These are phyloP conservation scores for Epicauta chinensis DNA, from an alignment of 1,140 invertebrate genomes.

Conservation along the genomic window DNA sequence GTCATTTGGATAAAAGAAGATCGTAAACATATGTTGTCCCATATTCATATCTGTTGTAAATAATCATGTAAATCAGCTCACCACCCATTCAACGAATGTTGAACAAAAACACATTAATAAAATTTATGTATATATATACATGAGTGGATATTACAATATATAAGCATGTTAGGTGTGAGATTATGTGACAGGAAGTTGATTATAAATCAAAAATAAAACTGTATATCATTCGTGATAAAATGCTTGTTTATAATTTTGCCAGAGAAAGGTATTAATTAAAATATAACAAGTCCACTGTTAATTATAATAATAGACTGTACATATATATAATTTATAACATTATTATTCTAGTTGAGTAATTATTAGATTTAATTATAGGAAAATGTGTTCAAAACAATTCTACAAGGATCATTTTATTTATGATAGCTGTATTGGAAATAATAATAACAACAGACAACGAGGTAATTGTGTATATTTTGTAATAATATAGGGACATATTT, in stretches of 20 bases:
- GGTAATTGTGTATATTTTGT: too few relatives aligned
- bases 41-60: too few relatives aligned
- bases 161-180: conserved; percentile 27
- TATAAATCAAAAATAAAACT: conserved; percentile 30
- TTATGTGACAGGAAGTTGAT: conserved; percentile 27
- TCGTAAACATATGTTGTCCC: too few relatives aligned
- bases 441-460: too few relatives aligned
- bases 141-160: too few relatives aligned
- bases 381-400: conserved; percentile 22
- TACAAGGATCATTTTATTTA: conserved; percentile 15
- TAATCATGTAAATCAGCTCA: too few relatives aligned
- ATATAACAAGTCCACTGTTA: conserved; percentile 28
- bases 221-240: conserved; percentile 23
- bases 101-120: too few relatives aligned
- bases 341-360: conserved; percentile 27
- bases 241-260: conserved; percentile 25
- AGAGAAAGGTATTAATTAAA: conserved; percentile 34
- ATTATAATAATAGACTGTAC: conserved; percentile 24
- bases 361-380: conserved; percentile 31
- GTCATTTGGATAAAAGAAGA: too few relatives aligned
- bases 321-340: conserved; percentile 19
- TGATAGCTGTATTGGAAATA: not conserved
- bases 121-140: too few relatives aligned
- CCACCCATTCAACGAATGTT: too few relatives aligned
- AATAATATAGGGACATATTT: too few relatives aligned